Percentiles rank a stretch among this genome's conserved stretches.
phyloP scores from a whole-genome alignment of 2,888 invertebrate genomes.

The Cataglyphis albicans region DNA sequence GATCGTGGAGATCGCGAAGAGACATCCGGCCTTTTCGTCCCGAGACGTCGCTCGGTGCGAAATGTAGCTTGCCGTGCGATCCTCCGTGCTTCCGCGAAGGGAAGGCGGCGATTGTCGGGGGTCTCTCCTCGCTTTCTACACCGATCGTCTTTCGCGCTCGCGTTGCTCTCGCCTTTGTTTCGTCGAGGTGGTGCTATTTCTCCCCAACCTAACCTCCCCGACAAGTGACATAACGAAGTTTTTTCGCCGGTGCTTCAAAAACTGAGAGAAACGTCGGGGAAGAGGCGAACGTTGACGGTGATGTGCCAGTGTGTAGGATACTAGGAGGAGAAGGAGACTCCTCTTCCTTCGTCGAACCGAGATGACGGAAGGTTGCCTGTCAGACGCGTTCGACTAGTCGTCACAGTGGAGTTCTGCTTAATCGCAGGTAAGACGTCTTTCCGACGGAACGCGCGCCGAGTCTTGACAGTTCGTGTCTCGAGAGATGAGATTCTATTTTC shows the following conservation, averaged over 20 bases:
- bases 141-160: background rate
- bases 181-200: background rate
- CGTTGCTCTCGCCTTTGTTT: background rate
- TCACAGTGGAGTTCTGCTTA: conserved; percentile 85
- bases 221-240: background rate
- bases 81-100: conserved; percentile 29
- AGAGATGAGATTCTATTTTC: background rate
- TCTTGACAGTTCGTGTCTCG: background rate
- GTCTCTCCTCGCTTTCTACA: background rate
- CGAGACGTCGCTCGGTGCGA: background rate
- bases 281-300: background rate
- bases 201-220: background rate
- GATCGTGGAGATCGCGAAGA: background rate
- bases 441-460: conserved; percentile 24
- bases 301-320: conserved; percentile 61
- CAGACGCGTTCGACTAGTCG: conserved; percentile 80
- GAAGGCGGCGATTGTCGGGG: conserved; percentile 24
- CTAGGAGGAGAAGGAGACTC: background rate
- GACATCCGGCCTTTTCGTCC: background rate
- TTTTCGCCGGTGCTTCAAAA: background rate
- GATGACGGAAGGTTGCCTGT: conserved; percentile 64
- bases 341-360: conserved; percentile 3
- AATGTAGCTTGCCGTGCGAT: conserved; percentile 34
- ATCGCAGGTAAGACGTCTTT: conserved; percentile 80
- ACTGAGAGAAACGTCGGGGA: conserved; percentile 17